Conservation (phyloP, 2,797 vertebrate species). For the Zonotrichia albicollis region DNA sequence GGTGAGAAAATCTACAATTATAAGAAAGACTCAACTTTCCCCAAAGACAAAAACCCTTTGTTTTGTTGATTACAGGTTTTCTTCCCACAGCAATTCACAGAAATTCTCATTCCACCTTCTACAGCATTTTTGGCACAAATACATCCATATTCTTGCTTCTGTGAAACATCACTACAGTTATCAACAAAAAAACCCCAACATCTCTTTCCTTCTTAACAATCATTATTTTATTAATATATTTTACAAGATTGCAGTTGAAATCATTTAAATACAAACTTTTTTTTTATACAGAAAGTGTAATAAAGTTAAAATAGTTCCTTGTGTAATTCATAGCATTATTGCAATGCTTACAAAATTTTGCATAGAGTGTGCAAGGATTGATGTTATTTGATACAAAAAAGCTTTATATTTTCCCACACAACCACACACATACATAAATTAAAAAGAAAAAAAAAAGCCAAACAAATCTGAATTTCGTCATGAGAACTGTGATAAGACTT, state of each 20-base stretch:
- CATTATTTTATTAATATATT: conserved; percentile 93
- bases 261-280: conserved; percentile 91
- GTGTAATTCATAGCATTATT: conserved; percentile 87
- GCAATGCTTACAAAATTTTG: conserved; percentile 91
- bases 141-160: background rate
- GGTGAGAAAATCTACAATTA: background rate
- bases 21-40: background rate
- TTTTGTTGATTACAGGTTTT: background rate
- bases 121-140: background rate
- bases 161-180: background rate
- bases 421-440: conserved; percentile 69
- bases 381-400: conserved; percentile 76
- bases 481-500: conserved; percentile 54
- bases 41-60: background rate
- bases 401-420: conserved; percentile 70
- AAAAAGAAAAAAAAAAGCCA: conserved; percentile 59
- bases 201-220: conserved; percentile 83
- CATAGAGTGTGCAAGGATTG: conserved; percentile 91
- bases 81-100: background rate
- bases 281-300: conserved; percentile 90
- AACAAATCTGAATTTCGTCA: conserved; percentile 50
- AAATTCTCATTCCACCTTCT: background rate
- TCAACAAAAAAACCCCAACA: background rate
- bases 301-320: conserved; percentile 91
- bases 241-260: conserved; percentile 89